Base-by-base conservation (phyloP, 2,797 vertebrate species). In the Etheostoma perlongum region DNA sequence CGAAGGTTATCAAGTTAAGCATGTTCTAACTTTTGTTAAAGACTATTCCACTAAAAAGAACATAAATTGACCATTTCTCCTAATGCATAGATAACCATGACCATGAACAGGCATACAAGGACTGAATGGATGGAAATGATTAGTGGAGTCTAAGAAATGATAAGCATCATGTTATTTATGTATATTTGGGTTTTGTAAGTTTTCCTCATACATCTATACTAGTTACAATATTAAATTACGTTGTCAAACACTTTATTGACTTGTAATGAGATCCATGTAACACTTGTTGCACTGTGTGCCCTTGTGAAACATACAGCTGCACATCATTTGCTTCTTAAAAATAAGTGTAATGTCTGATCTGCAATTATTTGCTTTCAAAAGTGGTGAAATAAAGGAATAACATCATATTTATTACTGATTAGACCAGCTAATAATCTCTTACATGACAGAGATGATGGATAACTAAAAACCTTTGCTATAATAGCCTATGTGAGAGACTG, bases 241-340 rank as follows among this genome's bases (percentile, higher is more conserved):
- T 42, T 85, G 72, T 85, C 83, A 79, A 63, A 86, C 67, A 74
- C 33, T 47, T 23, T 78, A 68, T 67, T 86, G 62, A 53, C 60
- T 73, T 74, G 62, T 90, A 82, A 87, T 82, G 61, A 82, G 59
- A 76, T 54, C 55, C 21, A 40, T 83, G 65, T 78, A 69, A 62
- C 30, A 68, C 51, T 71, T 19, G 1, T 64, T 71, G 46, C 65
- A 72, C 44, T 66, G 59, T 74, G 19, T 60, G 53, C 66, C 69
- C 47, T 52, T 10, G 0, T 67, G 76, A 82, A 78, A 88, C 61
- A 57, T 62, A 65, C 7, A 72, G 51, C 58, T 73, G 12, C 53
- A 47, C 27, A 75, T 33, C 65, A 64, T 78, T 82, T 79, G 25
- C 59, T 81, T 42, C 36, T 66, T 42, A 76, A 69, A 76, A 60